Percentiles rank a stretch among this genome's conserved stretches.
Evolutionary conservation across 2,113 vertebrate species (phyloP).

Genomic region (Lota lota): DNA sequence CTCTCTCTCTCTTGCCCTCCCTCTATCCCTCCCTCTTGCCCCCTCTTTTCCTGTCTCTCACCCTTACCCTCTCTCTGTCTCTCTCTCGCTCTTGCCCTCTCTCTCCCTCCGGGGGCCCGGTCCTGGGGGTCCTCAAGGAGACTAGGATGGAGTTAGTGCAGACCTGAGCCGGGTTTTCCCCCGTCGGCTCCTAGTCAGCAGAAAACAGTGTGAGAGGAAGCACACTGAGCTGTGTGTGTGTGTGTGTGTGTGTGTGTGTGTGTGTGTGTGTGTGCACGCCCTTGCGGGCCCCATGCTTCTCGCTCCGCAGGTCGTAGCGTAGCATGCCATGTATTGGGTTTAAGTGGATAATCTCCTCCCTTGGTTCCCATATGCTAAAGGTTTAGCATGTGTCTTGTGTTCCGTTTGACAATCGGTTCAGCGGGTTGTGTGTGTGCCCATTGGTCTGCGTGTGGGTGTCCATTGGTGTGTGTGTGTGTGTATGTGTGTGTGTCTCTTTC

Average conservation of each 20-base stretch:
- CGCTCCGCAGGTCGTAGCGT: too few relatives aligned
- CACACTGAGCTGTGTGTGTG: constrained; percentile 47
- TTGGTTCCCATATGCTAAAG: too few relatives aligned
- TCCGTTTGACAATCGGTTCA: too few relatives aligned
- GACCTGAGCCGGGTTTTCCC: constrained; percentile 50
- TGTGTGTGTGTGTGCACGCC: not conserved
- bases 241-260: constrained; percentile 9
- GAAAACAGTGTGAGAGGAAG: constrained; percentile 63
- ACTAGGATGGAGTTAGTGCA: constrained; percentile 38
- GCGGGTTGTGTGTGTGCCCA: not conserved
- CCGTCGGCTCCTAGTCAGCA: constrained; percentile 50
- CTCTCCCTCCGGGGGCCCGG: constrained; percentile 22
- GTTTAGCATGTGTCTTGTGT: too few relatives aligned
- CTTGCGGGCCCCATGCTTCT: too few relatives aligned
- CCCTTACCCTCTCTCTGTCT: not conserved
- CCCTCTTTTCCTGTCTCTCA: too few relatives aligned
- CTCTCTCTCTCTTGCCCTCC: too few relatives aligned
- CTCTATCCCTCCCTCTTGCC: too few relatives aligned
- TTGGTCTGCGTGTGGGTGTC: not conserved
- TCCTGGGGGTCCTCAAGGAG: constrained; percentile 35
- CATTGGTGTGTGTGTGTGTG: constrained; percentile 11
- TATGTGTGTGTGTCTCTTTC: constrained; percentile 2
- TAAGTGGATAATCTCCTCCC: too few relatives aligned
- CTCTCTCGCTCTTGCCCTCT: constrained; percentile 8
- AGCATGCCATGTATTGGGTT: too few relatives aligned